Evolutionary conservation across 2,888 invertebrate genomes (phyloP).

Genomic region (Spilarctia lutea): DNA sequence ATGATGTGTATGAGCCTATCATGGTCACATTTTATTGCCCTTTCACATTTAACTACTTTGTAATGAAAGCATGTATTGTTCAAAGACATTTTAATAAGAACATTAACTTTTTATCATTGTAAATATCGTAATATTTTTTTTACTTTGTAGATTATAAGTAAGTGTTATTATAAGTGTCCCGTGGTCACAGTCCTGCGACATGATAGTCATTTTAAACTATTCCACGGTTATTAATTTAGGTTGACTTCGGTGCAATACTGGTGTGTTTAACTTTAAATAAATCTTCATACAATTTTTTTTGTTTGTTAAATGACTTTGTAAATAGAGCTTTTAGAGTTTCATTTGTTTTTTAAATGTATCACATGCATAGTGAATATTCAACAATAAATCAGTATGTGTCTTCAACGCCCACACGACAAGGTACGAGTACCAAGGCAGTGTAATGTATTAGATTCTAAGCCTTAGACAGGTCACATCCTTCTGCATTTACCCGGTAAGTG

Average conservation of each 20-base stretch:
- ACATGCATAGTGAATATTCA: conserved; percentile 29
- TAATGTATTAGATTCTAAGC: conserved; percentile 24
- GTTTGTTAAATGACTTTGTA: neutral
- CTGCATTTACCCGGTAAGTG: conserved; percentile 17
- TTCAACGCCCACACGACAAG: conserved; percentile 43
- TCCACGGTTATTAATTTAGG: neutral
- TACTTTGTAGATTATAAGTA: conserved; percentile 29
- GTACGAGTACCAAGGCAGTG: conserved; percentile 22
- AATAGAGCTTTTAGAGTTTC: neutral
- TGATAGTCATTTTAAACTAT: neutral
- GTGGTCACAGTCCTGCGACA: neutral
- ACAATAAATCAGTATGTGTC: conserved; percentile 54
- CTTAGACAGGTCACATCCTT: conserved; percentile 45
- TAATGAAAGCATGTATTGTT: conserved; percentile 62
- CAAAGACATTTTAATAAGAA: conserved; percentile 44
- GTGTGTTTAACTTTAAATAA: neutral
- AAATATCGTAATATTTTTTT: conserved; percentile 20
- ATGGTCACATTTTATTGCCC: conserved; percentile 42
- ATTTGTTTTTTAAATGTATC: neutral
- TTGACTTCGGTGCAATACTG: neutral
- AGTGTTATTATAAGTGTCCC: neutral
- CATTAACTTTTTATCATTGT: conserved; percentile 40
- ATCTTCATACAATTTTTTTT: neutral
- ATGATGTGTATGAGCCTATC: conserved; percentile 38
- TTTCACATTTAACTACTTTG: conserved; percentile 59